Percentiles rank a stretch among this genome's conserved stretches.
Conservation (phyloP, 2,113 vertebrate species). For the Quiscalus mexicanus region DNA sequence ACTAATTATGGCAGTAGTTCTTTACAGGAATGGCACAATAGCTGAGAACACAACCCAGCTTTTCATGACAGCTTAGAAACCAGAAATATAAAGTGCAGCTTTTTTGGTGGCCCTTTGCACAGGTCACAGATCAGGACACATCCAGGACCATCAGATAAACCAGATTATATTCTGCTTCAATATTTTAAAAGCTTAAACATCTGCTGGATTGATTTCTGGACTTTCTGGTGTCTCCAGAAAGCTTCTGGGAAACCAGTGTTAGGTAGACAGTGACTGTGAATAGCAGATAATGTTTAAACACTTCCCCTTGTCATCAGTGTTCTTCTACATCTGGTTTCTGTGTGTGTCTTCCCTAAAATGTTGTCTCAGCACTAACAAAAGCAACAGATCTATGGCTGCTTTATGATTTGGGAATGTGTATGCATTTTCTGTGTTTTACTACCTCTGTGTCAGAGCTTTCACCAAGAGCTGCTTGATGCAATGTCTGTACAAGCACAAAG, state of each 20-base stretch:
- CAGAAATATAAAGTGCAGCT: not conserved
- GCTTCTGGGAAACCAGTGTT: not conserved
- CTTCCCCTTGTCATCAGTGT: not conserved
- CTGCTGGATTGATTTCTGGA: not conserved
- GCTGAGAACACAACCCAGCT: not conserved
- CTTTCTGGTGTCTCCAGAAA: not conserved
- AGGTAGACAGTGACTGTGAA: not conserved
- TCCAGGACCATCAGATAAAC: not conserved
- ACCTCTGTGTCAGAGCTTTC: not conserved
- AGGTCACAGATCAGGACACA: not conserved
- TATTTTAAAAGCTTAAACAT: not conserved
- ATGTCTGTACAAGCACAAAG: not conserved
- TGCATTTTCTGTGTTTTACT: not conserved
- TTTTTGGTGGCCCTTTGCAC: not conserved
- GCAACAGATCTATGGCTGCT: not conserved
- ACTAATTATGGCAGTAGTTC: not conserved
- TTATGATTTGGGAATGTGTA: not conserved
- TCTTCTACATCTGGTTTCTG: not conserved
- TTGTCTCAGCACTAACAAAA: conserved; percentile 22
- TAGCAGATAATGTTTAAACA: not conserved
- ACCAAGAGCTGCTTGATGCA: not conserved
- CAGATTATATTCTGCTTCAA: not conserved
- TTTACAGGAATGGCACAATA: not conserved
- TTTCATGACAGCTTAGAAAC: not conserved
- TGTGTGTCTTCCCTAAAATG: conserved; percentile 11